Evolutionary conservation across 2,113 vertebrate species (phyloP).

Genomic region (Garra rufa): DNA sequence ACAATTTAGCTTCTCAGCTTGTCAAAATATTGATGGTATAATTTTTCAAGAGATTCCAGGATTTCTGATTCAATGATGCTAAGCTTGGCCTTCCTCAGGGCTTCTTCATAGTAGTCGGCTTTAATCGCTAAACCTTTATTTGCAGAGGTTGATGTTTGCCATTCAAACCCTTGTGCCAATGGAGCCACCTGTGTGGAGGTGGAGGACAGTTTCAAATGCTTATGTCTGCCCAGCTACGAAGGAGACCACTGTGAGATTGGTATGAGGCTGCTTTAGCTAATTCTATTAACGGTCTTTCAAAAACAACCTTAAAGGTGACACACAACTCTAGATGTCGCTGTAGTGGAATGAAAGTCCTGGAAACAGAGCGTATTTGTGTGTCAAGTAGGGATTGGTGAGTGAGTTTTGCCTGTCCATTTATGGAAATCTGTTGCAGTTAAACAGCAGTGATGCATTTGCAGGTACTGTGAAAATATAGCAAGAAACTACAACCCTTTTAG

Average conservation of each 20-base stretch:
- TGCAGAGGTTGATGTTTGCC: constrained; percentile 97
- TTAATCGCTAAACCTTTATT: constrained; percentile 87
- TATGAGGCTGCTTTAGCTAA: constrained; percentile 96
- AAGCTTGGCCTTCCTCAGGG: constrained; percentile 57
- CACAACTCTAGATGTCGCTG: constrained; percentile 1
- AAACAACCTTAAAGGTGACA: constrained; percentile 59
- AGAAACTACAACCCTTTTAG: not conserved
- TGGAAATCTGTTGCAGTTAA: constrained; percentile 1
- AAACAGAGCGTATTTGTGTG: not conserved
- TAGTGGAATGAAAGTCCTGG: not conserved
- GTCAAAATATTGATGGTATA: constrained; percentile 15
- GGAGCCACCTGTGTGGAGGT: constrained; percentile 96
- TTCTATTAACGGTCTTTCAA: constrained; percentile 81
- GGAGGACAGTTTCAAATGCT: constrained; percentile 95
- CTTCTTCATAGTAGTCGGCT: constrained; percentile 67
- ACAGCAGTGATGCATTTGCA: constrained; percentile 13
- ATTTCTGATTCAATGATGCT: constrained; percentile 61
- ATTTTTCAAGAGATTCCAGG: constrained; percentile 50
- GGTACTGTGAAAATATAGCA: constrained; percentile 10
- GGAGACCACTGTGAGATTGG: constrained; percentile 95
- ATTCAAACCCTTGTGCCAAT: constrained; percentile 94
- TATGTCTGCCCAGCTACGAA: constrained; percentile 99
- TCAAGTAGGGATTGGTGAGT: not conserved
- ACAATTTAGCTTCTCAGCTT: constrained; percentile 3
- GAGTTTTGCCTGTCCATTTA: not conserved